phyloP scores from a whole-genome alignment of 64 coral and sea anemone genomes.

The Actinia tenebrosa region DNA sequence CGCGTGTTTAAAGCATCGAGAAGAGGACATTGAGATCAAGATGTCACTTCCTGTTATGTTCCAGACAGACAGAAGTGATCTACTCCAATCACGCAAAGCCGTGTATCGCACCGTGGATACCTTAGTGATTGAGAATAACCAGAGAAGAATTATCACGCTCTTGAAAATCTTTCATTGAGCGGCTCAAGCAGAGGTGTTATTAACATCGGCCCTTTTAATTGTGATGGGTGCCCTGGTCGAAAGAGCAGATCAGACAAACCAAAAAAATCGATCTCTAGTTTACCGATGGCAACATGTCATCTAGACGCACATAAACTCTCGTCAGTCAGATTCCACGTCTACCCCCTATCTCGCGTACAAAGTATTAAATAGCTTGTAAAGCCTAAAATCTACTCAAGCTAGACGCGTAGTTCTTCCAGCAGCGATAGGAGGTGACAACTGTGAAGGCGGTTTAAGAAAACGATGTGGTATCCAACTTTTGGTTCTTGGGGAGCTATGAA shows the following conservation, averaged over 20 bases:
- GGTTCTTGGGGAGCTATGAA: constrained; percentile 43
- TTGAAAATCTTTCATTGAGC: constrained; percentile 12
- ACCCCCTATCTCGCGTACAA: constrained; percentile 32
- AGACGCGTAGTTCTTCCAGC: neutral
- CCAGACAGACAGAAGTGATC: constrained; percentile 11
- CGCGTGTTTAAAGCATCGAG: neutral
- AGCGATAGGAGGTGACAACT: constrained; percentile 25
- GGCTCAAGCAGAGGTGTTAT: neutral
- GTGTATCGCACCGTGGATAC: neutral
- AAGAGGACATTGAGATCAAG: neutral
- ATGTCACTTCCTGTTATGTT: constrained; percentile 11
- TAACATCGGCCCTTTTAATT: neutral
- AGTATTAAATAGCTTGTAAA: constrained; percentile 27
- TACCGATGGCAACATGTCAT: neutral
- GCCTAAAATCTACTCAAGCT: neutral
- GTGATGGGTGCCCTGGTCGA: neutral
- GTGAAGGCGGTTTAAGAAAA: constrained; percentile 5
- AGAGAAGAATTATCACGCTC: neutral
- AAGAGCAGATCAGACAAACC: neutral
- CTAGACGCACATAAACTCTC: neutral
- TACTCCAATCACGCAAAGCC: constrained; percentile 19
- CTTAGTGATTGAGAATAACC: constrained; percentile 11
- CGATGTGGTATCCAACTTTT: constrained; percentile 54
- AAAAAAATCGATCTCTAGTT: neutral
- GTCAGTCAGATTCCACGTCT: constrained; percentile 11